phyloP scores from a whole-genome alignment of 2,888 invertebrate genomes.

The Strigamia maritima region DNA sequence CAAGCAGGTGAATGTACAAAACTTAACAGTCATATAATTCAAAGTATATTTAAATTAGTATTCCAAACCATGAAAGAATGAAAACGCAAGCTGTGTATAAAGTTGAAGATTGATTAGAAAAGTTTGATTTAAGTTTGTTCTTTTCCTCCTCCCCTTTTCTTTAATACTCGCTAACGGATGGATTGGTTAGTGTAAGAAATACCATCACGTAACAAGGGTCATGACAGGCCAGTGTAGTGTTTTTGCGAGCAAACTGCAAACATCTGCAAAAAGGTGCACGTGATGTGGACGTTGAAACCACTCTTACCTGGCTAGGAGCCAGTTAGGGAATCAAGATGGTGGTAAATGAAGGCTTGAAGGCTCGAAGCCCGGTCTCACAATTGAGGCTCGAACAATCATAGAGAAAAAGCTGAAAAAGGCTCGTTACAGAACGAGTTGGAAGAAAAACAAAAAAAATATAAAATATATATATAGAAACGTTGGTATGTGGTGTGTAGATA shows the following conservation, averaged over 20 bases:
- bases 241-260: conserved; percentile 22
- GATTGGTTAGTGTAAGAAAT: conserved; percentile 21
- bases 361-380: neutral
- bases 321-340: conserved; percentile 13
- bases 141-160: neutral
- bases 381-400: conserved; percentile 17
- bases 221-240: conserved; percentile 9
- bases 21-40: too few relatives aligned
- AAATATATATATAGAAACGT: neutral
- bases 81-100: neutral
- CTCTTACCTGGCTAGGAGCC: neutral
- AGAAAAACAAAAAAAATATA: neutral
- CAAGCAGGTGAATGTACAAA: too few relatives aligned
- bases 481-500: too few relatives aligned
- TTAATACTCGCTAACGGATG: neutral
- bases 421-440: neutral
- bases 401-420: too few relatives aligned
- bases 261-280: conserved; percentile 34
- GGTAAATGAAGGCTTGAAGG: conserved; percentile 19
- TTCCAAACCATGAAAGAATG: too few relatives aligned
- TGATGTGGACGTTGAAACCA: conserved; percentile 21
- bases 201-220: conserved; percentile 27
- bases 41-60: too few relatives aligned
- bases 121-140: neutral
- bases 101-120: neutral